These are phyloP conservation scores for Cryptophagus acutangulus DNA, from an alignment of 2,888 invertebrate genomes.

Conservation along the genomic window DNA sequence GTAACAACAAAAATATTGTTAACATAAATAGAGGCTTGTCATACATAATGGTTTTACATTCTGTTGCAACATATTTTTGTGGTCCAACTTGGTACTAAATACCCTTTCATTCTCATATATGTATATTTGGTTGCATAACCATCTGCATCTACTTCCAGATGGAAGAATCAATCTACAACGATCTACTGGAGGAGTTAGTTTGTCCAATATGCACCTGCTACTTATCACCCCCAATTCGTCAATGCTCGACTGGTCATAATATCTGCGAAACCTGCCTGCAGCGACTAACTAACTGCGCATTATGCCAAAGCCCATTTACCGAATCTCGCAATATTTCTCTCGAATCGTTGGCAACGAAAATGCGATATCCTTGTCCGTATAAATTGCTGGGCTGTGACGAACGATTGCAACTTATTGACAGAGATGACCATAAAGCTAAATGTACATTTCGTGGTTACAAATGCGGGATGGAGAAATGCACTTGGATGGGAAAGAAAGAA, in stretches of 20 bases:
- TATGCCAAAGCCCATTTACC: slow-evolving; percentile 29
- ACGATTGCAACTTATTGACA: slow-evolving; percentile 23
- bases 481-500: slow-evolving; percentile 25
- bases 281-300: slow-evolving; percentile 26
- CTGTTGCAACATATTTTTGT: too few species aligned
- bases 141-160: too few species aligned
- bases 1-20: too few species aligned
- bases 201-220: slow-evolving; percentile 32
- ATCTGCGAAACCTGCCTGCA: slow-evolving; percentile 25
- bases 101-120: too few species aligned
- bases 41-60: too few species aligned
- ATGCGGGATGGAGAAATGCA: slow-evolving; percentile 29
- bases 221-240: slow-evolving; percentile 29
- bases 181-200: slow-evolving; percentile 29
- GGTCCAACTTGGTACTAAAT: too few species aligned
- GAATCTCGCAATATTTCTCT: slow-evolving; percentile 28
- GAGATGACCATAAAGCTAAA: slow-evolving; percentile 24
- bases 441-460: slow-evolving; percentile 26
- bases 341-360: slow-evolving; percentile 28
- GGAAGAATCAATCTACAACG: too few species aligned
- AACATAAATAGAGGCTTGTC: too few species aligned
- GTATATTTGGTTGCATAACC: too few species aligned
- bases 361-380: slow-evolving; percentile 31
- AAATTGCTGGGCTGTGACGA: slow-evolving; percentile 23
- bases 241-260: slow-evolving; percentile 30